Base-by-base conservation (phyloP, 2,113 vertebrate species). In the Turnix velox region DNA sequence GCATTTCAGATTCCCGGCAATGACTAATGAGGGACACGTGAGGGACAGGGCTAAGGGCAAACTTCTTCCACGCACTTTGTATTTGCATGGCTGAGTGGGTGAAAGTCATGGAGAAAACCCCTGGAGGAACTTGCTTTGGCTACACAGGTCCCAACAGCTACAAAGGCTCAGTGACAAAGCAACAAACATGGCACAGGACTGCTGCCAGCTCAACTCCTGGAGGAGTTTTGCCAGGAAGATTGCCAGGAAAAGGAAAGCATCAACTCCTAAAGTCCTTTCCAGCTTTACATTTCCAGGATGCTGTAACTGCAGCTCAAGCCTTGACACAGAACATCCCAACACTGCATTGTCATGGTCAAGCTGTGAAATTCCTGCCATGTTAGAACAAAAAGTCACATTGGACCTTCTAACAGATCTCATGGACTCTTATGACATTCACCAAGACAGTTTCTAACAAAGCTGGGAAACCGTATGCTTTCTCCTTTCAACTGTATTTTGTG, bases 401-500 rank as follows among this genome's bases (percentile, higher is more conserved):
- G 33, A 90, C n/a, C 58, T 71, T 84, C 63, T 42, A 73, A 73
- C 0, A 68, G 58, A 69, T 54, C 63, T 81, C 72, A 42, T 2
- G 20, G 46, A 55, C 45, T 90, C 43, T n/a, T 57, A 84, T 0
- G 15, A 39, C 51, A 81, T 51, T 68, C 80, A 63, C 20, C 55
- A 78, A 79, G 49, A 62, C 43, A 48, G 55, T 48, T 92, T 43
- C 76, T 77, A 85, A 58, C 0, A 1, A 63, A 18, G 76, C 14
- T 0, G 0, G 25, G 58, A 30, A 79, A 15, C 51, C 30, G 18
- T 20, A 52, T 0, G 0, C 13, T 67, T 62, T 43, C 55, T 86
- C 30, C 51, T 67, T 30, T 33, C 20, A 81, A 39, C 14, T 71
- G 27, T n/a, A n/a, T 58, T 84, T 88, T 63, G 55, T 37, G 59